Conservation (phyloP, 2,113 vertebrate genomes). For the Amphilophus citrinellus region DNA sequence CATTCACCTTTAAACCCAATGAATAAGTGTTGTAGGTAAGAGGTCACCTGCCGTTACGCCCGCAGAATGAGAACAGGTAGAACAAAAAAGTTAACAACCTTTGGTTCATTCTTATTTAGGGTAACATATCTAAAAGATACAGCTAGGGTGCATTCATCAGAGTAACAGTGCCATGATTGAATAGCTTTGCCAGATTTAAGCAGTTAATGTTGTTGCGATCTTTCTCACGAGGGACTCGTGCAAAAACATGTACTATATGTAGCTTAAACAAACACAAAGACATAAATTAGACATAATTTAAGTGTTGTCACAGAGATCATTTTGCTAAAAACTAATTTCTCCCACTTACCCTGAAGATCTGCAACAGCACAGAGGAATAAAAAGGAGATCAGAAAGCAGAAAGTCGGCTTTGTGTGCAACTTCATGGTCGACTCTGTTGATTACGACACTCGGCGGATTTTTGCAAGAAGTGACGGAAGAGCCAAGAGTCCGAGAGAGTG, state of each 20-base stretch:
- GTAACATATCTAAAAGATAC: no score
- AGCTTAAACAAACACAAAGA: not conserved
- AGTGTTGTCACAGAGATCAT: not conserved
- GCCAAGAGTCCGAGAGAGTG: not conserved
- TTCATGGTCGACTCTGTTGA: not conserved
- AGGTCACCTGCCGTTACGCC: not conserved
- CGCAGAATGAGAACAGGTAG: no score
- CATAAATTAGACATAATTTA: not conserved
- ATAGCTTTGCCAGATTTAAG: not conserved
- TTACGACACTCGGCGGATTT: not conserved
- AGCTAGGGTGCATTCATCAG: no score
- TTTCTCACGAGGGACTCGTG: not conserved
- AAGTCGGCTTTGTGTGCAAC: not conserved
- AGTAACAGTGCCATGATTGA: not conserved
- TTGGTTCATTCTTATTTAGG: no score
- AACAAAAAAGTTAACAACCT: no score
- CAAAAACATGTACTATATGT: not conserved
- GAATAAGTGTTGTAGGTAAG: not conserved
- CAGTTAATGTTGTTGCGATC: not conserved
- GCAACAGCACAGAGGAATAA: slow-evolving; percentile 20
- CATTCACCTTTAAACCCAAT: not conserved
- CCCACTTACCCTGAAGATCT: slow-evolving; percentile 37
- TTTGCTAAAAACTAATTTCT: not conserved
- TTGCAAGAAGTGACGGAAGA: not conserved
- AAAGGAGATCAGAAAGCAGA: not conserved